These are phyloP conservation scores for Ethmia dodecea DNA, from an alignment of 2,888 invertebrate genomes.

Conservation along the genomic window DNA sequence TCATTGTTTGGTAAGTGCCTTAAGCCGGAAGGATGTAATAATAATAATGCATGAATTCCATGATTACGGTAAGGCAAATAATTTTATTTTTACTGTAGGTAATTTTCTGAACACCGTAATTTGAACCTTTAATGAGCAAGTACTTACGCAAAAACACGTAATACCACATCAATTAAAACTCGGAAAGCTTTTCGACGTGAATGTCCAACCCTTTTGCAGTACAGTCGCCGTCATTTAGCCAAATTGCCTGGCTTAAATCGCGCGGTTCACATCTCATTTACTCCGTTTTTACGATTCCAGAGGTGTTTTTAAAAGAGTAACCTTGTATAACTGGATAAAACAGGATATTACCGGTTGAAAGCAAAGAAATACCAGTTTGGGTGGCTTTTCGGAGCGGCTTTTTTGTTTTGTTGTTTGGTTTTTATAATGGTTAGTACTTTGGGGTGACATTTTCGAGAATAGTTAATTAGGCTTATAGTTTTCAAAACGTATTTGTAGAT, in stretches of 20 bases:
- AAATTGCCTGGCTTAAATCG: slow-evolving; percentile 57
- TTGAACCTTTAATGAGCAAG: slow-evolving; percentile 8
- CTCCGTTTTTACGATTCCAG: slow-evolving; percentile 46
- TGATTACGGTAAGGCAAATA: too few species aligned
- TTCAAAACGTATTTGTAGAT: too few species aligned
- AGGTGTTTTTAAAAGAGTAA: slow-evolving; percentile 22
- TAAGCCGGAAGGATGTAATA: too few species aligned
- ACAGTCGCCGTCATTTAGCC: slow-evolving; percentile 39
- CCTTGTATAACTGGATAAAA: too few species aligned
- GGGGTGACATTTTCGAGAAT: too few species aligned
- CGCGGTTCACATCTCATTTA: slow-evolving; percentile 60
- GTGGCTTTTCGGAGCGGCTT: too few species aligned
- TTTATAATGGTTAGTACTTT: too few species aligned
- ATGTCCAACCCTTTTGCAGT: slow-evolving; percentile 27
- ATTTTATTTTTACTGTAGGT: background rate
- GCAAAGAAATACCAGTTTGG: background rate
- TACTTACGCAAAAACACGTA: slow-evolving; percentile 13
- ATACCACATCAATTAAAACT: slow-evolving; percentile 22
- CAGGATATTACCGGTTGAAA: too few species aligned
- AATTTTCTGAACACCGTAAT: slow-evolving; percentile 1
- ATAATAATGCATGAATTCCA: too few species aligned
- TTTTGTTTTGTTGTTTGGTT: too few species aligned
- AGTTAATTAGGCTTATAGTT: too few species aligned
- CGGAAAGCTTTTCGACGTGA: slow-evolving; percentile 17
- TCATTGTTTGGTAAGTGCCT: too few species aligned